Base-by-base conservation (phyloP, 1,140 invertebrate species). In the Sesamia nonagrioides region DNA sequence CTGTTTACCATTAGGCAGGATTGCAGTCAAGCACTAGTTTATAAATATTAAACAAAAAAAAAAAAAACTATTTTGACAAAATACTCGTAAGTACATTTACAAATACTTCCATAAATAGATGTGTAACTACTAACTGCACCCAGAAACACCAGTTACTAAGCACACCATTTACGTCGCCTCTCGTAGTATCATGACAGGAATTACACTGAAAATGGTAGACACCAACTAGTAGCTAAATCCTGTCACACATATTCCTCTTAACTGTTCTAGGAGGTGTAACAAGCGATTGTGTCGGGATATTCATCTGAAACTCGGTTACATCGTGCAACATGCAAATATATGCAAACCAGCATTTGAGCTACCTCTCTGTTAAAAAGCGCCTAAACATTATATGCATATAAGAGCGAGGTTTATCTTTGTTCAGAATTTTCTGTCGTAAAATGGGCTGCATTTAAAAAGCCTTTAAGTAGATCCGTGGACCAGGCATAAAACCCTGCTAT, bases 301-400 rank as follows among this genome's bases (percentile, higher is more conserved):
- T 63, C 60, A n/a, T 40, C 35, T 37, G 37, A 63, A 63, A 63
- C 60, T 42, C 35, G 5, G 35, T 63, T 63, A 37, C 35, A 63
- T 27, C 54, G n/a, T 63, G n/a, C 60, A 37, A 37, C 60, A 63
- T 63, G 60, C 35, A 63, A 63, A 63, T 63, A n/a, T 63, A 63
- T 63, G 60, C 27, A 63, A 63, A 63, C 35, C 33, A 63, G 27
- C 3, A 35, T 40, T 37, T 17, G 37, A 63, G 37, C 37, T 35
- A 35, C 33, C 33, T 63, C 33, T 40, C 17, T 37, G 60, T 18
- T 33, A 63, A 63, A 63, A 63, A 63, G n/a, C 54, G 54, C 11
- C 35, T 63, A 63, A 63, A 63, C n/a, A 63, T 35, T 63, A 37
- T 40, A 37, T 42, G n/a, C 54, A 56, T 21, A 56, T 27, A 27